Evolutionary conservation across 2,113 vertebrate species (phyloP).

Genomic region (Odontophorus gujanensis): DNA sequence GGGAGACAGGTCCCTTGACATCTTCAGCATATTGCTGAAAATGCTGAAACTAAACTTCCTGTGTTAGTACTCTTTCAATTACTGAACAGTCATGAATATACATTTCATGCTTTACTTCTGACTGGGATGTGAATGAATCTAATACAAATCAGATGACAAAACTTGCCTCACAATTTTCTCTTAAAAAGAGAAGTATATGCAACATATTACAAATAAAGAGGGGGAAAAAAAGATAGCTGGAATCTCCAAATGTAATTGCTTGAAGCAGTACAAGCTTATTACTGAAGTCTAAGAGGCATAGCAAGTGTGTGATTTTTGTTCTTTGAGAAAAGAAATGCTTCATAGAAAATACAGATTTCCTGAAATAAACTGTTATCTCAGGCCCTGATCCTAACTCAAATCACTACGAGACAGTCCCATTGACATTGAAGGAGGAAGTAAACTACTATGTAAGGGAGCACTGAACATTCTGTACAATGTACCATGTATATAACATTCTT

Average conservation of each 20-base stretch:
- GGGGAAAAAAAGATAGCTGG: neutral
- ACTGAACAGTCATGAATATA: neutral
- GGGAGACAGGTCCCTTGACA: neutral
- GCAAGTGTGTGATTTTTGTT: neutral
- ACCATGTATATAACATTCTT: neutral
- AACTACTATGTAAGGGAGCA: neutral
- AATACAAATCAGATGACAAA: neutral
- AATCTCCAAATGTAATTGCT: neutral
- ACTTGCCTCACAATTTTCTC: neutral
- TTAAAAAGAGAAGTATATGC: neutral
- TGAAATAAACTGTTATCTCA: neutral
- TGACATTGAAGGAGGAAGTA: neutral
- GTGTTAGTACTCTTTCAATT: neutral
- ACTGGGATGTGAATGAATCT: neutral
- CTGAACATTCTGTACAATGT: neutral
- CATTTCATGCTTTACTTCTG: neutral
- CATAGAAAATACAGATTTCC: neutral
- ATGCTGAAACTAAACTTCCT: neutral
- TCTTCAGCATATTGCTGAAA: neutral
- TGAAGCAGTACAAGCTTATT: neutral
- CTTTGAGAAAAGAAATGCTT: neutral
- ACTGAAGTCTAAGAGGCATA: neutral
- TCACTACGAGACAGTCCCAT: neutral
- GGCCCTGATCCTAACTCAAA: neutral
- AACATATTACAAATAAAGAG: neutral